Conservation (phyloP, 2,888 invertebrate genomes). For the Drosophila eohydei region DNA sequence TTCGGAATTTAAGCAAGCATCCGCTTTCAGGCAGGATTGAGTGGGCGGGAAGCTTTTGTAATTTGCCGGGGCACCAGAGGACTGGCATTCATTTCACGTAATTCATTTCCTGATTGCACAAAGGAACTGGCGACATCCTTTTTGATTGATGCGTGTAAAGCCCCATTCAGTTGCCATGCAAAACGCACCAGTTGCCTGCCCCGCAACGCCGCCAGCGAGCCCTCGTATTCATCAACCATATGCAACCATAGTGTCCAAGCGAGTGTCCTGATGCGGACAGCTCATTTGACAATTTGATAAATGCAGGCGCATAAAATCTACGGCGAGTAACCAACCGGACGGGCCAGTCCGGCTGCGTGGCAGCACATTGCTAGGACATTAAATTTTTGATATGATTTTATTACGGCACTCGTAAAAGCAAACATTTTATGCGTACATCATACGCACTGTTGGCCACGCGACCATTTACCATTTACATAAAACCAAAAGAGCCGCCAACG, state of each 20-base stretch:
- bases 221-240: neutral
- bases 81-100: slow-evolving; percentile 58
- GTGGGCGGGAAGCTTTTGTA: slow-evolving; percentile 7
- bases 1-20: slow-evolving; percentile 2
- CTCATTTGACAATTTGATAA: slow-evolving; percentile 79
- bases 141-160: slow-evolving; percentile 54
- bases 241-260: slow-evolving; percentile 7
- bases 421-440: slow-evolving; percentile 70
- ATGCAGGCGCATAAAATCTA: slow-evolving; percentile 57
- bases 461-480: slow-evolving; percentile 59
- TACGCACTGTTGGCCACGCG: slow-evolving; percentile 66
- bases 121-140: slow-evolving; percentile 43
- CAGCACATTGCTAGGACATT: slow-evolving; percentile 43
- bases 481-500: slow-evolving; percentile 47
- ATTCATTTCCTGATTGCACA: slow-evolving; percentile 61
- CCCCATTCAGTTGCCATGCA: slow-evolving; percentile 36
- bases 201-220: too few species aligned
- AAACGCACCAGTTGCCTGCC: slow-evolving; percentile 24
- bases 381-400: slow-evolving; percentile 75
- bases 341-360: neutral
- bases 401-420: slow-evolving; percentile 63
- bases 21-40: slow-evolving; percentile 8
- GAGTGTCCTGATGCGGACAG: slow-evolving; percentile 62
- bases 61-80: neutral
- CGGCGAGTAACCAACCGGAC: slow-evolving; percentile 32